Conservation (phyloP, 2,113 vertebrate genomes). For the Microcebus griseorufus region DNA sequence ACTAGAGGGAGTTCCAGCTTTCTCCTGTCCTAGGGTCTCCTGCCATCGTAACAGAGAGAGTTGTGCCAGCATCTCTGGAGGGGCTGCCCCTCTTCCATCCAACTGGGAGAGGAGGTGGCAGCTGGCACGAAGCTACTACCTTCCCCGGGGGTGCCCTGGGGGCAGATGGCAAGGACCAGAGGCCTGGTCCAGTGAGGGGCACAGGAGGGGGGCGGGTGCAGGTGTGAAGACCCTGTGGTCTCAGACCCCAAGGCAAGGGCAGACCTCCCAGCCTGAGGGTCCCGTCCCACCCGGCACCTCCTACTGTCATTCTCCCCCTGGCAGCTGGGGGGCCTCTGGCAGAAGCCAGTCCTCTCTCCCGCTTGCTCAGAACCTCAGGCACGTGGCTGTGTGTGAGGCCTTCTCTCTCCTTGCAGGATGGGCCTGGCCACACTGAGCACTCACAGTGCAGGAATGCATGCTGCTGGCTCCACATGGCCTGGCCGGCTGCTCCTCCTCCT, state of each 20-base stretch:
- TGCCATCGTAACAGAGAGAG: background rate
- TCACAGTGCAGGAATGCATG: background rate
- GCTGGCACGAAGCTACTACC: background rate
- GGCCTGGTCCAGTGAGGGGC: background rate
- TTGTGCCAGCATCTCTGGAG: background rate
- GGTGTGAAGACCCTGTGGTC: background rate
- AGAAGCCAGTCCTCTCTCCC: background rate
- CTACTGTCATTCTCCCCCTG: background rate
- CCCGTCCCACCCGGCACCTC: background rate
- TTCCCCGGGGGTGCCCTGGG: rapidly evolving
- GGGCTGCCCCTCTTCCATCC: background rate
- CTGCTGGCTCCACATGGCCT: rapidly evolving
- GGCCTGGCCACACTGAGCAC: background rate
- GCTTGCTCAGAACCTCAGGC: background rate
- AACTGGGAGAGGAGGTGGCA: background rate
- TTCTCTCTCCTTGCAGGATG: too few relatives aligned
- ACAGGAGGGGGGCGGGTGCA: background rate
- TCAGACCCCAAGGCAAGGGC: too few relatives aligned
- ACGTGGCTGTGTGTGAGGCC: rapidly evolving
- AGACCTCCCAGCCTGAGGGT: background rate
- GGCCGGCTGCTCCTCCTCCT: background rate
- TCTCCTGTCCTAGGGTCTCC: background rate
- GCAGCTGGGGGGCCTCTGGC: background rate
- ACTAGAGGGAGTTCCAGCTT: background rate
- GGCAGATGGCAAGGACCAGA: background rate